phyloP scores from a whole-genome alignment of 92 coral and sea anemone species.

The Bergia puertoricense region DNA sequence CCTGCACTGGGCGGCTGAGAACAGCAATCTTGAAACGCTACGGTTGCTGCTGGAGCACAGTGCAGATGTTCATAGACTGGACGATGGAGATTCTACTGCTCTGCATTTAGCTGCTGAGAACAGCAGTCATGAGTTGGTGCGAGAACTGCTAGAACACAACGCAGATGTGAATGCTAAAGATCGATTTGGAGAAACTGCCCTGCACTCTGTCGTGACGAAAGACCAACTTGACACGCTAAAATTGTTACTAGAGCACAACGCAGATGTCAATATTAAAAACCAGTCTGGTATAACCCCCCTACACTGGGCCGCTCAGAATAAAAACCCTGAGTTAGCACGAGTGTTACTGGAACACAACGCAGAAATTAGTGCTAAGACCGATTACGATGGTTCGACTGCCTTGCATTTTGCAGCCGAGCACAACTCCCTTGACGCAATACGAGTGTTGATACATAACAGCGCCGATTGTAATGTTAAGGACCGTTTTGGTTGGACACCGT shows the following conservation, averaged over 20 bases:
- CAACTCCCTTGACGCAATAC: neutral
- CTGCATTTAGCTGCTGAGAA: too few species aligned
- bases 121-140: too few species aligned
- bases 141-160: neutral
- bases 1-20: too few species aligned
- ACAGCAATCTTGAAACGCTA: neutral
- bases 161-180: neutral
- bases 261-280: neutral
- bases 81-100: too few species aligned
- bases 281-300: neutral
- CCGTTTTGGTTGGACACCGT: neutral
- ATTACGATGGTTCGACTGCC: neutral
- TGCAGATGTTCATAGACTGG: too few species aligned
- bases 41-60: neutral
- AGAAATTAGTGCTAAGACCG: neutral
- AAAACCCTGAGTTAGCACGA: neutral
- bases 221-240: neutral
- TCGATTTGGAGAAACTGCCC: neutral
- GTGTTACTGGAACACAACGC: neutral
- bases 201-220: neutral
- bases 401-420: neutral
- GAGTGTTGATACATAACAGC: neutral
- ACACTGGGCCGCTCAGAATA: neutral
- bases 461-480: neutral
- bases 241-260: neutral